Percentiles rank a stretch among this genome's conserved stretches.
Conservation (phyloP, 2,888 invertebrate genomes). For the Melanchra persicariae region DNA sequence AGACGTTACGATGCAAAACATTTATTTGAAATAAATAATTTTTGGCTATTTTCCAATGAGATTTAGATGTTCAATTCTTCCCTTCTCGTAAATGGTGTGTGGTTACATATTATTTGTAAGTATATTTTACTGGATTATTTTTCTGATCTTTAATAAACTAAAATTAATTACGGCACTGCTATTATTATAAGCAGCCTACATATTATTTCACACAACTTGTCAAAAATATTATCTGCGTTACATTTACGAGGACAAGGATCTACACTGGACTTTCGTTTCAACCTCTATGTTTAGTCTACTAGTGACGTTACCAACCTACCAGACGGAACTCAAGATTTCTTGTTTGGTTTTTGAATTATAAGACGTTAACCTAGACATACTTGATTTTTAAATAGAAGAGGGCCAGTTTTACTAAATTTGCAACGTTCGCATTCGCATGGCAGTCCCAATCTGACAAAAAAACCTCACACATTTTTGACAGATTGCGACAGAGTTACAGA, state of each 20-base stretch:
- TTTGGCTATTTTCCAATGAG: too few relatives aligned
- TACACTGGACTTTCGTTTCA: slow-evolving; percentile 1
- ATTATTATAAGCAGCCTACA: neutral
- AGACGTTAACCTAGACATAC: neutral
- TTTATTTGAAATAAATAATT: too few relatives aligned
- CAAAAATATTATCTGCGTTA: neutral
- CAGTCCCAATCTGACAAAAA: too few relatives aligned
- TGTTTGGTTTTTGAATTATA: neutral
- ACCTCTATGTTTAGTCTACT: slow-evolving; percentile 34
- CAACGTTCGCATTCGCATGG: too few relatives aligned
- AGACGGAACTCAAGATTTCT: slow-evolving; percentile 18
- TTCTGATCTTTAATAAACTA: neutral
- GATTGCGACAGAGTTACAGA: too few relatives aligned
- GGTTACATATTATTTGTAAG: too few relatives aligned
- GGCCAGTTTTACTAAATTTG: too few relatives aligned
- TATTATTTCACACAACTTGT: neutral
- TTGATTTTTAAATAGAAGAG: neutral
- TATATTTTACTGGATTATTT: too few relatives aligned
- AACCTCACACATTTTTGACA: too few relatives aligned
- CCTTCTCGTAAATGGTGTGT: too few relatives aligned
- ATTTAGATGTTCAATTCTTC: neutral
- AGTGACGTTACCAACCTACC: neutral
- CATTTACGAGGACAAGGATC: slow-evolving; percentile 2
- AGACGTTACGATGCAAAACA: neutral
- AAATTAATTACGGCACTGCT: neutral